phyloP scores from a whole-genome alignment of 2,888 invertebrate genomes.

The Argyresthia albistria region DNA sequence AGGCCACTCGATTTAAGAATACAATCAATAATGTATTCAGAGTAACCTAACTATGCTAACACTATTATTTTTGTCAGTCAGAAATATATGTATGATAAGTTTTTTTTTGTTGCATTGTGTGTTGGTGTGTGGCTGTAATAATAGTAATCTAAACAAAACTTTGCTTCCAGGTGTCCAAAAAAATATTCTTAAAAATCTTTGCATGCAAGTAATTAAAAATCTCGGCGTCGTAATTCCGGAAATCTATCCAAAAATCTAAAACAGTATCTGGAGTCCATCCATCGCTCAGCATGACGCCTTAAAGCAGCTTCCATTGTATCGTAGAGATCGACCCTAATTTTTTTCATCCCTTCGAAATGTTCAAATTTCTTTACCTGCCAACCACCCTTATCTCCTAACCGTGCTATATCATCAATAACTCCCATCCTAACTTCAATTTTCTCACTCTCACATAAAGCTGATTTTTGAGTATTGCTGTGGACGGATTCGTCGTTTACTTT shows the following conservation, averaged over 20 bases:
- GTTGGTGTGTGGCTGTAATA: too few relatives aligned
- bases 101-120: too few relatives aligned
- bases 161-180: too few relatives aligned
- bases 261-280: slow-evolving; percentile 64
- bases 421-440: slow-evolving; percentile 18
- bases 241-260: slow-evolving; percentile 59
- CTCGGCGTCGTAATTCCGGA: slow-evolving; percentile 40
- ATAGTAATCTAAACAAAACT: too few relatives aligned
- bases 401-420: slow-evolving; percentile 14
- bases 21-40: too few relatives aligned
- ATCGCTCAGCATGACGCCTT: slow-evolving; percentile 63
- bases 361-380: slow-evolving; percentile 68
- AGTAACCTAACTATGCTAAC: too few relatives aligned
- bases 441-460: slow-evolving; percentile 9
- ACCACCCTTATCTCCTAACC: slow-evolving; percentile 18
- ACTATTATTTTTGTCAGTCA: too few relatives aligned
- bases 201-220: slow-evolving; percentile 60
- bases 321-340: slow-evolving; percentile 62
- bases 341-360: slow-evolving; percentile 67
- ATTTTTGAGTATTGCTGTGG: slow-evolving; percentile 12
- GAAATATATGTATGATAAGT: too few relatives aligned
- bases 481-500: slow-evolving; percentile 23
- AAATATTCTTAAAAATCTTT: slow-evolving; percentile 20
- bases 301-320: slow-evolving; percentile 56
- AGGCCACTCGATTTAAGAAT: too few relatives aligned